These are phyloP conservation scores for Talpa occidentalis DNA, from an alignment of 2,113 vertebrate genomes.

Conservation along the genomic window DNA sequence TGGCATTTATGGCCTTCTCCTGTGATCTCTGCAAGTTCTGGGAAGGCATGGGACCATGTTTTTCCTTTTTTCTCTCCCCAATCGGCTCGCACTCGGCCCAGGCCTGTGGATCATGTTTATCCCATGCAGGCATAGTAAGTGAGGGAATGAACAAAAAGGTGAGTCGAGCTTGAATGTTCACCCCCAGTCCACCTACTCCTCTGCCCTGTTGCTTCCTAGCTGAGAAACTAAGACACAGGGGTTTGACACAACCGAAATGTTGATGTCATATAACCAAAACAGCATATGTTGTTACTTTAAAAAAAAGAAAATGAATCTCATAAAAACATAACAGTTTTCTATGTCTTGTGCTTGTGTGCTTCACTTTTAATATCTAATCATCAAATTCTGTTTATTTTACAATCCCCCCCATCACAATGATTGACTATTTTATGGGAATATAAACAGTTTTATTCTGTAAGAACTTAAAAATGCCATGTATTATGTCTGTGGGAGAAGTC, in stretches of 20 bases:
- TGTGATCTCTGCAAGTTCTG: not conserved
- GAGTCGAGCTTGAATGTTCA: not conserved
- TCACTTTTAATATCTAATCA: not conserved
- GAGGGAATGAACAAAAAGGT: not conserved
- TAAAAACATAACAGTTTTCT: not conserved
- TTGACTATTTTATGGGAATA: not conserved
- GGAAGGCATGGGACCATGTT: not conserved
- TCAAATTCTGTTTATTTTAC: not conserved
- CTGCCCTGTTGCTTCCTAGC: fast-evolving
- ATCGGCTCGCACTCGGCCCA: not conserved
- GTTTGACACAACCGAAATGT: not conserved
- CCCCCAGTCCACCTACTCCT: not conserved
- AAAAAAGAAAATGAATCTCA: not conserved
- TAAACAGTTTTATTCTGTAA: not conserved
- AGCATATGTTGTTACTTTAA: not conserved
- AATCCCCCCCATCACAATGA: not conserved
- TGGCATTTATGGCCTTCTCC: not conserved
- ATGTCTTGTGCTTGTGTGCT: not conserved
- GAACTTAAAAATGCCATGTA: not conserved
- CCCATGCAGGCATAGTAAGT: not conserved
- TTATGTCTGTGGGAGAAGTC: not conserved
- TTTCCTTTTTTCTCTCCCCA: not conserved
- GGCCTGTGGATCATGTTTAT: not conserved
- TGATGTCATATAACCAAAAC: not conserved
- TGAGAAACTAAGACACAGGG: not conserved